Conservation (phyloP, 1,140 invertebrate species). For the Macrobrachium nipponense region DNA sequence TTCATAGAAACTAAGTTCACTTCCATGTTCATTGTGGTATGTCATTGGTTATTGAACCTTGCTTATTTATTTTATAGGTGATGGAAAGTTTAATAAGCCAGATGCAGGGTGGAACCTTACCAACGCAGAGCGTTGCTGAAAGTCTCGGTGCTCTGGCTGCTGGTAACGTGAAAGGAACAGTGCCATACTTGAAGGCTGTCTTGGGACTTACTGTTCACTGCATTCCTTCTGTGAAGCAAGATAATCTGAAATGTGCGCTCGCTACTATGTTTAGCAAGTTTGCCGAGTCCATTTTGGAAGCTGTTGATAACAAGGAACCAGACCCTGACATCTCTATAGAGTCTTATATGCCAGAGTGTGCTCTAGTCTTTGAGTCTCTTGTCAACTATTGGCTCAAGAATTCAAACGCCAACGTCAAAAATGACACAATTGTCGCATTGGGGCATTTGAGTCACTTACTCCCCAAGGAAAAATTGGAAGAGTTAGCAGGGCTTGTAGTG, state of each 20-base stretch:
- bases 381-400: constrained; percentile 60
- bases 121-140: constrained; percentile 83
- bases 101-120: constrained; percentile 69
- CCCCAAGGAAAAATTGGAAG: constrained; percentile 69
- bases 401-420: constrained; percentile 39
- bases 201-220: constrained; percentile 83
- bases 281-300: constrained; percentile 43
- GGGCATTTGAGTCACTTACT: constrained; percentile 71
- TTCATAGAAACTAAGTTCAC: too few relatives aligned
- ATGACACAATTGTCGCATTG: constrained; percentile 64
- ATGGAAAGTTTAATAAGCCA: constrained; percentile 54
- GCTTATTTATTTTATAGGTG: constrained; percentile 32
- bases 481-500: constrained; percentile 50
- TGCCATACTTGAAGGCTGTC: constrained; percentile 85
- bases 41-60: too few relatives aligned
- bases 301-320: constrained; percentile 47
- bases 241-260: constrained; percentile 83
- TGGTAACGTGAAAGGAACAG: constrained; percentile 81
- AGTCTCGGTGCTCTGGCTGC: constrained; percentile 83
- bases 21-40: too few relatives aligned
- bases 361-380: constrained; percentile 55
- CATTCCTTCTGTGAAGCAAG: constrained; percentile 79
- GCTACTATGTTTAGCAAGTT: constrained; percentile 67
- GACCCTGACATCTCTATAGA: constrained; percentile 44
- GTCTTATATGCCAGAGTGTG: constrained; percentile 47